Percentiles rank a stretch among this genome's conserved stretches.
These are phyloP conservation scores for Psittacula echo DNA, from an alignment of 2,797 vertebrate genomes.

Conservation along the genomic window DNA sequence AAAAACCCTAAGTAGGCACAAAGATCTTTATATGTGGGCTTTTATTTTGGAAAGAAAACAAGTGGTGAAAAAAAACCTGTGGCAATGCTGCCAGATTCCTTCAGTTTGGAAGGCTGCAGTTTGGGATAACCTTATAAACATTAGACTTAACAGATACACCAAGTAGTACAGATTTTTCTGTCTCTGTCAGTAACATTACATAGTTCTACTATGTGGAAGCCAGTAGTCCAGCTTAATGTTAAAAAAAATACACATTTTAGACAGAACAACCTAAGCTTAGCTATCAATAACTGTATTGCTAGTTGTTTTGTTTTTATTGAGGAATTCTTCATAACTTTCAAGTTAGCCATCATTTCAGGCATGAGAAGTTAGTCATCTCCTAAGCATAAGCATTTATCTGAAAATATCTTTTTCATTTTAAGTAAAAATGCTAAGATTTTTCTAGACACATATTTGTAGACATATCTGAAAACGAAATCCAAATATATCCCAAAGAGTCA, in stretches of 20 bases:
- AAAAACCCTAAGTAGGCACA: neutral
- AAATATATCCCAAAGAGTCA: neutral
- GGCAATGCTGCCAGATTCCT: neutral
- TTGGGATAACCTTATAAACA: neutral
- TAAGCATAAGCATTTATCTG: neutral
- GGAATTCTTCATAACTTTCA: neutral
- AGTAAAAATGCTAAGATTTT: neutral
- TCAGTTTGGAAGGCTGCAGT: neutral
- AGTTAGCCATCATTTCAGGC: neutral
- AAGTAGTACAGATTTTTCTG: neutral
- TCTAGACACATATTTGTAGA: neutral
- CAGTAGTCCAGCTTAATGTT: neutral
- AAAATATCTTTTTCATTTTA: neutral
- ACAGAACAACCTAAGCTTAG: neutral
- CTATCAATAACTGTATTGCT: neutral
- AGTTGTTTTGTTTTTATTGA: neutral
- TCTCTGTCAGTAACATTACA: neutral
- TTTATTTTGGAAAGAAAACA: neutral
- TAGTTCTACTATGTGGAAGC: neutral
- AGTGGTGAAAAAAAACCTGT: accelerated
- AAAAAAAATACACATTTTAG: neutral
- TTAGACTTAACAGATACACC: neutral
- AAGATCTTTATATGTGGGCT: neutral
- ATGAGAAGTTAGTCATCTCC: neutral
- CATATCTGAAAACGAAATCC: neutral